A percentile compares a stretch with the other conserved stretches of the same genome.
phyloP scores from a whole-genome alignment of 2,888 invertebrate species.

The Xanthorhoe designata region DNA sequence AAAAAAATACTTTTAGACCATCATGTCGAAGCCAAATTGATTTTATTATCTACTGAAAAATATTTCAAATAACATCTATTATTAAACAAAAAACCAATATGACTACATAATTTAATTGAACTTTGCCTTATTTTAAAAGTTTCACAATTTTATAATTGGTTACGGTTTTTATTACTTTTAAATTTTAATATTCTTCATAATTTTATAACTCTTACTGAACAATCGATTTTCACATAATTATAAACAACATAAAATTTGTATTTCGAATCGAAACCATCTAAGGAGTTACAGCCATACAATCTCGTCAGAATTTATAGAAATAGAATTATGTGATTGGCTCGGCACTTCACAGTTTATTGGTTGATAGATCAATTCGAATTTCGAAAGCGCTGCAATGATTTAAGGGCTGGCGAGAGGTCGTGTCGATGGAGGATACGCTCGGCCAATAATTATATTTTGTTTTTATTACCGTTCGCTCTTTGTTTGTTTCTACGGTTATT shows the following conservation, averaged over 20 bases:
- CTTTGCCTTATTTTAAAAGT: too few species aligned
- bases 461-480: slow-evolving; percentile 40
- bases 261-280: slow-evolving; percentile 7
- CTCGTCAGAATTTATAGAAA: slow-evolving; percentile 30
- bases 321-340: slow-evolving; percentile 48
- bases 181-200: too few species aligned
- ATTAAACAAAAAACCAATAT: too few species aligned
- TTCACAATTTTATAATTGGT: too few species aligned
- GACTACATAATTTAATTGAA: too few species aligned
- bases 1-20: not conserved
- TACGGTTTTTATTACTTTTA: too few species aligned
- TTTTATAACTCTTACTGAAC: too few species aligned
- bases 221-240: not conserved
- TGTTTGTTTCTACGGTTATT: slow-evolving; percentile 34
- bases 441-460: slow-evolving; percentile 50
- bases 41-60: too few species aligned
- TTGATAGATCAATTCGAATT: slow-evolving; percentile 57
- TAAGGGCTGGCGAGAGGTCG: slow-evolving; percentile 73
- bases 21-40: not conserved
- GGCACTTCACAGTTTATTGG: slow-evolving; percentile 46
- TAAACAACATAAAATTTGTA: not conserved
- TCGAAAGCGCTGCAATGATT: slow-evolving; percentile 60
- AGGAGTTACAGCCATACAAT: slow-evolving; percentile 19
- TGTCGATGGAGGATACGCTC: slow-evolving; percentile 59
- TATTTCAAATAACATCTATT: too few species aligned